Base-by-base conservation (phyloP, 2,797 vertebrate species). In the Enoplosus armatus region DNA sequence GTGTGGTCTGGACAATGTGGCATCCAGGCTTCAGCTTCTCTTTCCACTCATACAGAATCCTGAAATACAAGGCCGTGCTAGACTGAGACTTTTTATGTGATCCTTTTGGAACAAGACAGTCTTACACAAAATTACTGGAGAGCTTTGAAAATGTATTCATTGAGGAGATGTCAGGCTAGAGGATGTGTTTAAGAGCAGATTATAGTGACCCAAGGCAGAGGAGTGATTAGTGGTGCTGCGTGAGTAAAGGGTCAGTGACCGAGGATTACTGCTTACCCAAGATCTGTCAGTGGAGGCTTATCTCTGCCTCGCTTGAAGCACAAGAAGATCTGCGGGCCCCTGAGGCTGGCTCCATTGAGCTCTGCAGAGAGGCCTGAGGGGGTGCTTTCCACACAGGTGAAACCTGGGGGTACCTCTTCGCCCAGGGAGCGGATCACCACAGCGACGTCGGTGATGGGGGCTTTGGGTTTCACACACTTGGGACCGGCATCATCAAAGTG, bases 251-350 rank as follows among this genome's bases (percentile, higher is more conserved):
- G 89, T 92, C 88, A 93, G 75, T 43, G 66, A 70, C 71, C 37
- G 69, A 72, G 89, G 92, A 77, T 70, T 83, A 96, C 93, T 93
- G 93, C 97, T 96, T 93, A 99, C 98, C 98, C 98, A 39, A 99
- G 93, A 93, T 99, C 98, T 80, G 98, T 99, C 83, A 99, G 97
- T 0, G 98, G 98, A 55, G 98, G 97, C 80, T 99, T 99, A 95
- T 99, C 97, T 94, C 98, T 94, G 86, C 98, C 97, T 92, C 98
- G 96, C 86, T 96, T 97, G 91, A 98, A 99, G 92, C 98, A 99
- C 81, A 99, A 92, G 91, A 97, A 98, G 84, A 99, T 98, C 86
- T 99, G 98, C 0, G 97, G 97, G 24, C 98, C 98, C 70, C 98
- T 95, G 47, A 99, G 96, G 90, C 97, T 98, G 82, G 97, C 97